These are phyloP conservation scores for Sitobion miscanthi DNA, from an alignment of 1,140 invertebrate species.

Conservation along the genomic window DNA sequence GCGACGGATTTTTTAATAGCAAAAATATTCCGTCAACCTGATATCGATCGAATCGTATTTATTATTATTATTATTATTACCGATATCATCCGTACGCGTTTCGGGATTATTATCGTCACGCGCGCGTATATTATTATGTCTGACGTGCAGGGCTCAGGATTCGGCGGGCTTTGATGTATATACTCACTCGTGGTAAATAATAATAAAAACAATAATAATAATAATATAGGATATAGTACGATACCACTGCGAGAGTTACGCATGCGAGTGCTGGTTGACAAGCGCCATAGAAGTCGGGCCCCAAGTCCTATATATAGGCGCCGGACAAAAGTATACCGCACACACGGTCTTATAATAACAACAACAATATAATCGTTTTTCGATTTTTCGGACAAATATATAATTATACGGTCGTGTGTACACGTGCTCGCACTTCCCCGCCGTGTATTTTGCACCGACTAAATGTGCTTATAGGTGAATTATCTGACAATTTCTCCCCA, in stretches of 20 bases:
- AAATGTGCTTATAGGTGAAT: background rate
- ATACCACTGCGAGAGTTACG: background rate
- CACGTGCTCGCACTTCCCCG: background rate
- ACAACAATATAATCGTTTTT: background rate
- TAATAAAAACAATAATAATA: no score
- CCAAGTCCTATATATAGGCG: background rate
- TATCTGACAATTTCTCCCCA: constrained; percentile 25
- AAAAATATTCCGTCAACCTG: background rate
- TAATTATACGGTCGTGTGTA: background rate
- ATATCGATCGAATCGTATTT: background rate
- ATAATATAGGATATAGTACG: no score
- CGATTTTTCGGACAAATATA: background rate
- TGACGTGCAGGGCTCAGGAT: background rate
- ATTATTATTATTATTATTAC: background rate
- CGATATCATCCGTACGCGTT: background rate
- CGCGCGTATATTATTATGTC: background rate
- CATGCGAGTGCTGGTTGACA: background rate
- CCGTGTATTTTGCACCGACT: background rate
- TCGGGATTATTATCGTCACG: background rate
- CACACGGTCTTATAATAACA: background rate
- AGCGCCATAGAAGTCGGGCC: background rate
- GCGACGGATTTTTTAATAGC: background rate
- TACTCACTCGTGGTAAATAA: no score
- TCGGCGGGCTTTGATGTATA: background rate
- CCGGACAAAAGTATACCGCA: background rate